Conservation (phyloP, 2,797 vertebrate genomes). For the Sitta carolinensis region DNA sequence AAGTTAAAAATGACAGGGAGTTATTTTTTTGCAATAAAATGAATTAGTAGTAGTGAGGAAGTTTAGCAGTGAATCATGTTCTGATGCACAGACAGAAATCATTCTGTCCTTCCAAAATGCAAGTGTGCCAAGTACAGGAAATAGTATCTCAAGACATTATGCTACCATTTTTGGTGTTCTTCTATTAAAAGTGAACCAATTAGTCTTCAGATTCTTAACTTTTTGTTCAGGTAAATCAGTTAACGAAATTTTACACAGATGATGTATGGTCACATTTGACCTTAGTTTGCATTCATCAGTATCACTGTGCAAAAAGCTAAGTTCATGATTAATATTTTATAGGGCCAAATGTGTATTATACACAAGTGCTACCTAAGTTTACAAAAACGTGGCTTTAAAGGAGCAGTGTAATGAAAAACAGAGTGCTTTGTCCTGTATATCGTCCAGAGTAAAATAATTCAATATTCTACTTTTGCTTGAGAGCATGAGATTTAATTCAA, state of each 20-base stretch:
- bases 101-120: background rate
- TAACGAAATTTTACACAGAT: background rate
- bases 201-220: background rate
- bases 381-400: background rate
- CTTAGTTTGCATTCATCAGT: background rate
- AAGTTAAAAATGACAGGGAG: background rate
- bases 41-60: background rate
- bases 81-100: background rate
- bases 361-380: background rate
- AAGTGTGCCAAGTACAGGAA: background rate
- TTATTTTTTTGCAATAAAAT: background rate
- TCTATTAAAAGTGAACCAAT: background rate
- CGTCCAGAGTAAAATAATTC: background rate
- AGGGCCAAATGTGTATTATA: background rate
- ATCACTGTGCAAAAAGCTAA: background rate
- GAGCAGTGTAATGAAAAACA: background rate
- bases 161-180: background rate
- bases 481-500: background rate
- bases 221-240: background rate
- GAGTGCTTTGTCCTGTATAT: background rate
- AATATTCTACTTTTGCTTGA: background rate
- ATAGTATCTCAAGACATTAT: accelerated
- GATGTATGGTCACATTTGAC: background rate
- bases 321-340: background rate
- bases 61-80: background rate